Base-by-base conservation (phyloP, 2,888 invertebrate genomes). In the Erebia aethiops region DNA sequence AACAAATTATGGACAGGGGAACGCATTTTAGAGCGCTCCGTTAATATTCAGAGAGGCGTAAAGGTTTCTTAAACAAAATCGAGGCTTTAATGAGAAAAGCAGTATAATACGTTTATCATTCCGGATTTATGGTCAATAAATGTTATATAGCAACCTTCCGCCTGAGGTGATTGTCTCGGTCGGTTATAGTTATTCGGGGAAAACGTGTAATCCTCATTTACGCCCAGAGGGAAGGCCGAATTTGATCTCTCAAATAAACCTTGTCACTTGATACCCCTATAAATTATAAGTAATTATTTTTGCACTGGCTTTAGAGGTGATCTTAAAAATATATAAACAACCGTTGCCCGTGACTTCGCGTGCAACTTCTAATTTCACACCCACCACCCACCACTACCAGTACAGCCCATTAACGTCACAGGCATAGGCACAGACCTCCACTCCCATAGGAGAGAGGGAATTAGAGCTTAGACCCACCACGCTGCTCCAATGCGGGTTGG, bases 21-120 rank as follows among this genome's bases (percentile, higher is more conserved):
- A 80, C 76, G 77, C 78, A 78, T 80, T 83, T 82, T 81, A 82
- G 79, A 79, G 77, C 76, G 71, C 72, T 75, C 77, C 80, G 82
- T 83, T 82, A 83, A 82, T 81, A 80, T 80, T 77, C 78, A 73
- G 74, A 75, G 78, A 77, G 78, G 79, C 80, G 77, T 80, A 79
- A 81, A 81, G 80, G 77, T 76, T 79, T 78, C 79, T 77, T 77
- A 78, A 77, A 77, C 77, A 76, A 77, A 77, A 78, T 78, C 74
- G 75, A 76, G 76, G 76, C 73, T 79, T 80, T 83, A 82, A 83
- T 82, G 82, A 82, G 82, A 79, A 76, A 78, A 78, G 78, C 79
- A 76, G 76, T 78, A 77, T 79, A 81, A 79, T 78, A 77, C 78
- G 80, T 79, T 80, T 78, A 81, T 82, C 81, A 80, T 80, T 77